Percentiles rank a stretch among this genome's conserved stretches.
phyloP scores from a whole-genome alignment of 2,888 invertebrate species.

The Sisyra nigra region DNA sequence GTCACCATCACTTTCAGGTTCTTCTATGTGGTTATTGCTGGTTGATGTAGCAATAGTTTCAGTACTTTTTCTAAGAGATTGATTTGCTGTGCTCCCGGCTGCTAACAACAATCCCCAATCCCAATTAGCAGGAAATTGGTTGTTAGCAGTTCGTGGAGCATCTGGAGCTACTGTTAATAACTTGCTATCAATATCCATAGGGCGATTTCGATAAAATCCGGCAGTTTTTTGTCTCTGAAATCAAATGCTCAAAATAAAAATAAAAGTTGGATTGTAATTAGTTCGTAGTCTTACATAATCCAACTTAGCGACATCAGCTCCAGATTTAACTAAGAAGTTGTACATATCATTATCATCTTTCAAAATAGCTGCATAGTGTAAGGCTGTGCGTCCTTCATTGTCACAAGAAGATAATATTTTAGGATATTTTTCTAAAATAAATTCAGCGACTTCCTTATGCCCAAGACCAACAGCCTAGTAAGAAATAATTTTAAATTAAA shows the following conservation, averaged over 20 bases:
- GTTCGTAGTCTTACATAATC: constrained; percentile 53
- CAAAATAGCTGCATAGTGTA: constrained; percentile 74
- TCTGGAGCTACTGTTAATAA: constrained; percentile 57
- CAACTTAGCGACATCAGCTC: constrained; percentile 67
- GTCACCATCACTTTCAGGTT: constrained; percentile 8
- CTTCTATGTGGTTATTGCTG: constrained; percentile 4
- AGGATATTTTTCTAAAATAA: constrained; percentile 52
- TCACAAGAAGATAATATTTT: constrained; percentile 53
- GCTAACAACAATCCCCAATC: constrained; percentile 50
- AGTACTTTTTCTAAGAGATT: constrained; percentile 13
- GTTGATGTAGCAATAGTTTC: not conserved
- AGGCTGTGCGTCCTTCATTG: constrained; percentile 69
- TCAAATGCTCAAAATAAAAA: not conserved
- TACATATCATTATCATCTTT: constrained; percentile 66
- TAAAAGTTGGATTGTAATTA: not conserved
- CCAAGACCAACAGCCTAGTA: constrained; percentile 67
- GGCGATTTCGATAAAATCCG: constrained; percentile 58
- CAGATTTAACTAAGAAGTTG: constrained; percentile 59
- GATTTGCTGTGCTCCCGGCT: not conserved
- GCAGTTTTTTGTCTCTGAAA: constrained; percentile 70
- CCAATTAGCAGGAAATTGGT: constrained; percentile 48
- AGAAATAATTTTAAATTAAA: not conserved
- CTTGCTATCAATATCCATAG: constrained; percentile 60
- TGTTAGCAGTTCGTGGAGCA: constrained; percentile 62
- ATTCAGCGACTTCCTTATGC: constrained; percentile 55